Evolutionary conservation across 2,113 vertebrate genomes (phyloP).

Genomic region (Raja brachyura): DNA sequence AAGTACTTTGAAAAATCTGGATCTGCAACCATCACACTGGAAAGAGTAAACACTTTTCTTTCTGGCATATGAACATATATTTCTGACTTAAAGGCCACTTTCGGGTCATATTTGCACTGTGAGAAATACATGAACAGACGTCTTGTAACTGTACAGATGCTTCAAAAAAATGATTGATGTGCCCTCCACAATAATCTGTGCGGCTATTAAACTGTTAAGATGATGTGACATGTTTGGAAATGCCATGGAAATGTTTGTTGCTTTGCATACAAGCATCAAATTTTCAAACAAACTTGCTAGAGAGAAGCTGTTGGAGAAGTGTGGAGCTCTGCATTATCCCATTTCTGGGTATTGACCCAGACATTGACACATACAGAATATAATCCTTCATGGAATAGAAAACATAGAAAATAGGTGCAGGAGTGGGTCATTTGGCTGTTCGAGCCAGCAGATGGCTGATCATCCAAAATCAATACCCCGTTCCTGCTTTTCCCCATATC

Average conservation of each 20-base stretch:
- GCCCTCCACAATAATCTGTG: neutral
- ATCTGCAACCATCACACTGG: neutral
- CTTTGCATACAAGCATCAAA: neutral
- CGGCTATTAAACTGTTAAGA: neutral
- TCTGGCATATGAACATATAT: neutral
- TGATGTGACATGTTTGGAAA: neutral
- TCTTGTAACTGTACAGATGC: neutral
- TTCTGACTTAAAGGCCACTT: neutral
- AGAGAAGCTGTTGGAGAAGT: neutral
- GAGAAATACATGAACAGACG: neutral
- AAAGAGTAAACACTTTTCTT: neutral
- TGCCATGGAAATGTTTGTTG: neutral
- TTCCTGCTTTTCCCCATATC: too few relatives aligned
- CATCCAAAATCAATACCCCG: too few relatives aligned
- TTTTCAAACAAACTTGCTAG: neutral
- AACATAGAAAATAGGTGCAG: too few relatives aligned
- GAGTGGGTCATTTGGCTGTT: too few relatives aligned
- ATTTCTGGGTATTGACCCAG: neutral
- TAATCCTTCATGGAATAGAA: neutral
- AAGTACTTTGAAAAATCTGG: neutral
- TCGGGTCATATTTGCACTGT: neutral
- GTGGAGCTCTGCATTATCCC: neutral
- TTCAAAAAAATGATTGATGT: neutral
- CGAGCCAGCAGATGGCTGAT: too few relatives aligned
- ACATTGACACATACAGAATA: neutral